phyloP scores from a whole-genome alignment of 2,113 vertebrate genomes.

The Hipposideros armiger region DNA sequence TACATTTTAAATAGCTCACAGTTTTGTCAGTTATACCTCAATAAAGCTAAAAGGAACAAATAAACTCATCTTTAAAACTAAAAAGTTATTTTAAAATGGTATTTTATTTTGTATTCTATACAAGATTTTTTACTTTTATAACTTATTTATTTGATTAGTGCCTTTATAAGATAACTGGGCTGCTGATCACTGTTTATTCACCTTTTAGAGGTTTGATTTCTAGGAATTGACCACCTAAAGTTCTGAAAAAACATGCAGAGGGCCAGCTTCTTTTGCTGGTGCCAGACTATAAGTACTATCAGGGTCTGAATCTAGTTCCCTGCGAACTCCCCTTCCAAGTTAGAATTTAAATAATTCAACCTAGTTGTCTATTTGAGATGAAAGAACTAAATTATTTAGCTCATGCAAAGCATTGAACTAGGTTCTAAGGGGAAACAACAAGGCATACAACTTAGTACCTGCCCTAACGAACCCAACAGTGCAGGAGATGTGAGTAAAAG shows the following conservation, averaged over 20 bases:
- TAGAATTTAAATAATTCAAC: slow-evolving; percentile 76
- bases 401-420: slow-evolving; percentile 43
- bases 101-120: slow-evolving; percentile 20
- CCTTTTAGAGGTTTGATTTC: slow-evolving; percentile 44
- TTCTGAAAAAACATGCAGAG: not conserved
- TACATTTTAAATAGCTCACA: not conserved
- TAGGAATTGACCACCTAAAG: not conserved
- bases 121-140: slow-evolving; percentile 4
- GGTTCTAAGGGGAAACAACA: slow-evolving; percentile 47
- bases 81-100: slow-evolving; percentile 4
- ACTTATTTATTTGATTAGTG: not conserved
- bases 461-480: not conserved
- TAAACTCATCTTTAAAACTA: slow-evolving; percentile 49
- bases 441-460: not conserved
- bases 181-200: not conserved
- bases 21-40: not conserved
- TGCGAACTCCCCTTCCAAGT: slow-evolving; percentile 48
- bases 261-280: not conserved
- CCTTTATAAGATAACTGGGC: not conserved
- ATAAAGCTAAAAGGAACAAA: not conserved
- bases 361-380: slow-evolving; percentile 65
- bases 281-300: not conserved
- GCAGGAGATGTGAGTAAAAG: not conserved
- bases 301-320: not conserved
- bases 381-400: slow-evolving; percentile 75